Base-by-base conservation (phyloP, 1,140 invertebrate species). In the Temnothorax nylanderi region DNA sequence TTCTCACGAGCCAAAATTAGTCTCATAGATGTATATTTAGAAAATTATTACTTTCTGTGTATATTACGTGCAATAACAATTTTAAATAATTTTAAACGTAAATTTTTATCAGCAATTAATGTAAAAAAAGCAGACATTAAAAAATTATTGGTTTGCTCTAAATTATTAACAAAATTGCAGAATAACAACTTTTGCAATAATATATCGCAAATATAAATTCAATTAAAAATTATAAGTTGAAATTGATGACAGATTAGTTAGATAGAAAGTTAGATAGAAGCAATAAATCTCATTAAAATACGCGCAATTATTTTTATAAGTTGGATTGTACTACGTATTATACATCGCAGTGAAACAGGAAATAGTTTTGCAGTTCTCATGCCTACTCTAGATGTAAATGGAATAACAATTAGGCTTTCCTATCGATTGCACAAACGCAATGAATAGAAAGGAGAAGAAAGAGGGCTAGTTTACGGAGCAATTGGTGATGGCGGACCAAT, bases 391-490 rank as follows among this genome's bases (percentile, higher is more conserved):
- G 72, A 62, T 74, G 54, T 60, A 67, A 60, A n/a, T 60, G 41
- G 8, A 84, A 74, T 85, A 85, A 76, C 58, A 44, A 78, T 65
- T 34, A 87, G 34, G 67, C 47, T 86, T 84, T 87, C 21, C 16
- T 51, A 60, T n/a, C 47, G 41, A 78, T 89, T 86, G 86, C 88
- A 58, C 75, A 82, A 90, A 56, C 21, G 32, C 86, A 67, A 60
- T 77, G 62, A 78, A 41, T 86, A 87, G 84, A 84, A 88, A 91
- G 74, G 80, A 56, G 81, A 91, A 90, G 88, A 86, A 90, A 90
- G 87, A 78, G 88, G 89, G 64, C 67, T 74, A 67, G 47, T 65
- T 71, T 32, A 49, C 62, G 84, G 78, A 85, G 10, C 72, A 60
- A 86, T 86, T 54, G 54, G 78, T 44, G 81, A 82, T 84, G 21